A percentile compares a stretch with the other conserved stretches of the same genome.
Evolutionary conservation across 2,113 vertebrate genomes (phyloP).

Genomic region (Pandion haliaetus): DNA sequence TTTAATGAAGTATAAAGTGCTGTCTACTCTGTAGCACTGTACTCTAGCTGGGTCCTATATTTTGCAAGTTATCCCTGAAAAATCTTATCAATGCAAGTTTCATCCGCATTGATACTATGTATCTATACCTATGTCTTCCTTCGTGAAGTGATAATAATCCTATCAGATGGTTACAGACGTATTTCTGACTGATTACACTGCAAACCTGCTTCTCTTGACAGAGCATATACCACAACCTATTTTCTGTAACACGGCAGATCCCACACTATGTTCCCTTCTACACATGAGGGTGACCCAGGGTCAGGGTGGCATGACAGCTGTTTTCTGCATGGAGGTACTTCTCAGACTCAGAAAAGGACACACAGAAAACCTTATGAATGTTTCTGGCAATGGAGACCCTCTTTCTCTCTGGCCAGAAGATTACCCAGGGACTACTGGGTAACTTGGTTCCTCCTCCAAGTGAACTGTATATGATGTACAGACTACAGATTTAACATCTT

Average conservation of each 20-base stretch:
- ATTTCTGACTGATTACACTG: not conserved
- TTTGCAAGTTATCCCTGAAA: not conserved
- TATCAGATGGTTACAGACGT: not conserved
- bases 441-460: not conserved
- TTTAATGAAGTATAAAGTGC: not conserved
- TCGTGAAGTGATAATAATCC: not conserved
- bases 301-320: not conserved
- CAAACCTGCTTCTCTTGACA: not conserved
- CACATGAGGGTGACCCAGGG: not conserved
- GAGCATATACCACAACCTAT: not conserved
- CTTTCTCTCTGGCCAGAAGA: not conserved
- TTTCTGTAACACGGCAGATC: not conserved
- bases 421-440: not conserved
- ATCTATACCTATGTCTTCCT: not conserved
- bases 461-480: not conserved
- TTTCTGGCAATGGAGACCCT: not conserved
- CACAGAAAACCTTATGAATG: not conserved
- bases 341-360: not conserved
- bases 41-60: not conserved
- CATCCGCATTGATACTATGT: not conserved
- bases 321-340: not conserved
- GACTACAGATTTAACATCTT: not conserved
- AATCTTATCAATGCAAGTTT: not conserved
- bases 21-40: not conserved
- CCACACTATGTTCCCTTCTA: not conserved